Base-by-base conservation (phyloP, 2,888 invertebrate species). In the Drosophila monieri region DNA sequence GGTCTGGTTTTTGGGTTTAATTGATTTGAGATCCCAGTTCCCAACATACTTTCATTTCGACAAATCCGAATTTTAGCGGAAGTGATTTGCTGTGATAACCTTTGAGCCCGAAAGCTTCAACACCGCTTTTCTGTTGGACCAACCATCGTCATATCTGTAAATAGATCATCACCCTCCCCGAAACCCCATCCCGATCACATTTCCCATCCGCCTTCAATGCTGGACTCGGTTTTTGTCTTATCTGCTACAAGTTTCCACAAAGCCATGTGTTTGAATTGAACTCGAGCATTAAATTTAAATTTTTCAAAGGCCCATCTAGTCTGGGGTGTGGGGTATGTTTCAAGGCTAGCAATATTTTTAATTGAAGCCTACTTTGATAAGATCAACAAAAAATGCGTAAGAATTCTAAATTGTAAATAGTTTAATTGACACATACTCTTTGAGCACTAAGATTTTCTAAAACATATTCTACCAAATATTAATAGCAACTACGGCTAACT, bases 351-450 rank as follows among this genome's bases (percentile, higher is more conserved):
- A 53, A 68, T 73, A 73, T 78, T 80, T 80, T 80, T 73, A 85
- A 88, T 85, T 85, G 80, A 86, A 85, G 74, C 85, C 78, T 65
- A 85, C 57, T 70, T 83, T 80, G 84, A 85, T 85, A 75, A 78
- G 71, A 85, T 88, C 84, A 65, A 58, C 69, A 53, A 77, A 68
- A 66, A 72, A 65, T 47, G 60, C 39, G 39, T 58, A 41, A 9
- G 15, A 47, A 23, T 23, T 30, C 35, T 35, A 2, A 3, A 27
- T 6, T 12, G 6, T 2, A 2, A 59, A 18, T 25, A 41, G 14
- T 21, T 1, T 9, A 44, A 58, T 44, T 9, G 27, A 2, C 30
- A 35, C 3, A 37, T 59, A 58, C 59, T 27, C 35, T 9, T 47
- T 46, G 27, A 10, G 10, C 32, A 6, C n/a, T 18, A 2, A 3